These are phyloP conservation scores for Lynx canadensis DNA, from an alignment of 2,113 vertebrate genomes.

Conservation along the genomic window DNA sequence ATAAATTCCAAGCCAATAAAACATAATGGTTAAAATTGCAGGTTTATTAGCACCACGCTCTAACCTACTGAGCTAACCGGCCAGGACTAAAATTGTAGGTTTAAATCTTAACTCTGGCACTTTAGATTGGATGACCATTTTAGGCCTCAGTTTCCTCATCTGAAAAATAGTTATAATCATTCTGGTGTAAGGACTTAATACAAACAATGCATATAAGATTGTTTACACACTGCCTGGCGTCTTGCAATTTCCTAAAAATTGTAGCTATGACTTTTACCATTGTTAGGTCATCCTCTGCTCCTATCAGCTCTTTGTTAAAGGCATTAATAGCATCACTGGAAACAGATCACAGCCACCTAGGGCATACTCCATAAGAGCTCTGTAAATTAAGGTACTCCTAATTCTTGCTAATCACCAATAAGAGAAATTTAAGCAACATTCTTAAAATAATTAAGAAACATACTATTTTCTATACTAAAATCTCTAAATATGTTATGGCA, in stretches of 20 bases:
- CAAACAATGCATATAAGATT: not conserved
- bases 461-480: conserved; percentile 37
- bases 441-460: conserved; percentile 54
- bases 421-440: not conserved
- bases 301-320: not conserved
- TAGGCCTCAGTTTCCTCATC: not conserved
- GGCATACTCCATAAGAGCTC: not conserved
- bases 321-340: not conserved
- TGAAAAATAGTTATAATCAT: not conserved
- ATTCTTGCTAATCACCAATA: not conserved
- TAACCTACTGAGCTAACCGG: too few relatives aligned
- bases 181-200: not conserved
- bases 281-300: not conserved
- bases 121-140: not conserved
- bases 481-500: conserved; percentile 24
- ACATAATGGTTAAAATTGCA: not conserved
- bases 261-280: not conserved
- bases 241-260: not conserved
- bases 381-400: not conserved
- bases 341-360: not conserved
- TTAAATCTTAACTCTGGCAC: not conserved
- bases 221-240: not conserved
- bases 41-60: not conserved
- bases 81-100: not conserved
- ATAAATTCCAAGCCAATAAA: not conserved